phyloP scores from a whole-genome alignment of 2,888 invertebrate species.

The Drosophila falleni region DNA sequence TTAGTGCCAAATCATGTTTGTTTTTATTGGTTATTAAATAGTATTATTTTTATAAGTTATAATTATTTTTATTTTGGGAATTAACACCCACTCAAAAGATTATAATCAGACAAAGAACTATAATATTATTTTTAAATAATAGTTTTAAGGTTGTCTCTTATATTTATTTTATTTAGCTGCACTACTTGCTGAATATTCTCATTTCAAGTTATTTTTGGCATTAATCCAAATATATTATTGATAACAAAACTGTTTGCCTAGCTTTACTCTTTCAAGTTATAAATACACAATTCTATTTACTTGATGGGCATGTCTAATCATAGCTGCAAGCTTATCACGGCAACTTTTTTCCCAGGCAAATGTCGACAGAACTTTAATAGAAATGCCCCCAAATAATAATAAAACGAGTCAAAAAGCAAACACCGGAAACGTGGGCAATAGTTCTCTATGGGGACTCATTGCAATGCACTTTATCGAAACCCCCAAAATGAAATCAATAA shows the following conservation, averaged over 20 bases:
- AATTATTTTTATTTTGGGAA: neutral
- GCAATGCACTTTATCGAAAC: conserved; percentile 61
- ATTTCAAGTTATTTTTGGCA: conserved; percentile 27
- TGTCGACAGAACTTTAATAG: conserved; percentile 35
- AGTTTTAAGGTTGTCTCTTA: no score
- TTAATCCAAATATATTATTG: conserved; percentile 33
- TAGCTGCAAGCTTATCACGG: conserved; percentile 62
- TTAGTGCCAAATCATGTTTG: conserved; percentile 7
- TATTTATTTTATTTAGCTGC: neutral
- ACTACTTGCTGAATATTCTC: neutral
- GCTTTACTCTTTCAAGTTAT: conserved; percentile 13
- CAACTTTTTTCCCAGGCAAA: conserved; percentile 67
- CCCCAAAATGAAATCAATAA: conserved; percentile 63
- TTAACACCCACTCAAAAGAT: conserved; percentile 23
- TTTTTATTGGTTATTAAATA: conserved; percentile 17
- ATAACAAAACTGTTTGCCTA: conserved; percentile 25
- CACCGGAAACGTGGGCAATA: conserved; percentile 74
- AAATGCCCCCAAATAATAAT: conserved; percentile 15
- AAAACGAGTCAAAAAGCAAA: conserved; percentile 43
- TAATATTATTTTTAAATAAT: neutral
- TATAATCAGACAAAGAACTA: neutral
- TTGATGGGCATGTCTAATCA: conserved; percentile 45
- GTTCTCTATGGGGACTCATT: conserved; percentile 41
- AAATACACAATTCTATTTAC: conserved; percentile 43
- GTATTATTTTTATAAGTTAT: neutral